Percentiles rank a stretch among this genome's conserved stretches.
phyloP scores from a whole-genome alignment of 23 tunicate species.

The Corella eumyota region DNA sequence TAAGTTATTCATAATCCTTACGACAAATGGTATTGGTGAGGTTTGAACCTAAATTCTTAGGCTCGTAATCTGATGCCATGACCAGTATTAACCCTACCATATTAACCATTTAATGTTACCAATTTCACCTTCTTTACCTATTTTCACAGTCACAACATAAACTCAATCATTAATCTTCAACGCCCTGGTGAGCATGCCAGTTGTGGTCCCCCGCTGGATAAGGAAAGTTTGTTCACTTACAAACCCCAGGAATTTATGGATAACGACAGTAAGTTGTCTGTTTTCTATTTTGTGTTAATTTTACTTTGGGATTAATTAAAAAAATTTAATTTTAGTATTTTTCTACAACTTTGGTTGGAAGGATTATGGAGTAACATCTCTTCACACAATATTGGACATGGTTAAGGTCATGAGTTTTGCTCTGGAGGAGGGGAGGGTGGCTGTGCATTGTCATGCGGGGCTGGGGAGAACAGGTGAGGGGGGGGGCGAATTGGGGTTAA shows the following conservation, averaged over 20 bases:
- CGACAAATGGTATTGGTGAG: too few species aligned
- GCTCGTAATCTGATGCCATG: too few species aligned
- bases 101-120: too few species aligned
- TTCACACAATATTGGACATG: constrained; percentile 86
- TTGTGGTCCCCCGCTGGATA: constrained; percentile 87
- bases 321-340: constrained; percentile 56
- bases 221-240: constrained; percentile 81
- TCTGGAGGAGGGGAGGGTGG: constrained; percentile 82
- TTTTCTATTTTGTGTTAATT: not conserved
- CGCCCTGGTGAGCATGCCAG: constrained; percentile 98
- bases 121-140: too few species aligned
- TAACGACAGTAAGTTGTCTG: constrained; percentile 56
- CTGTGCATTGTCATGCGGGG: constrained; percentile 99
- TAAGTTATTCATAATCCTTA: too few species aligned
- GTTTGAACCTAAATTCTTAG: too few species aligned
- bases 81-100: too few species aligned
- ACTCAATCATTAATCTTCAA: constrained; percentile 86
- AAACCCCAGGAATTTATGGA: constrained; percentile 88
- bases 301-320: too few species aligned
- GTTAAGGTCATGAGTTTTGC: constrained; percentile 96
- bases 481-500: too few species aligned
- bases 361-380: constrained; percentile 83
- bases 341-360: constrained; percentile 95
- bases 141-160: constrained; percentile 50
- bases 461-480: constrained; percentile 91